A percentile compares a stretch with the other conserved stretches of the same genome.
These are phyloP conservation scores for Cyclopterus lumpus DNA, from an alignment of 2,797 vertebrate species.

Conservation along the genomic window DNA sequence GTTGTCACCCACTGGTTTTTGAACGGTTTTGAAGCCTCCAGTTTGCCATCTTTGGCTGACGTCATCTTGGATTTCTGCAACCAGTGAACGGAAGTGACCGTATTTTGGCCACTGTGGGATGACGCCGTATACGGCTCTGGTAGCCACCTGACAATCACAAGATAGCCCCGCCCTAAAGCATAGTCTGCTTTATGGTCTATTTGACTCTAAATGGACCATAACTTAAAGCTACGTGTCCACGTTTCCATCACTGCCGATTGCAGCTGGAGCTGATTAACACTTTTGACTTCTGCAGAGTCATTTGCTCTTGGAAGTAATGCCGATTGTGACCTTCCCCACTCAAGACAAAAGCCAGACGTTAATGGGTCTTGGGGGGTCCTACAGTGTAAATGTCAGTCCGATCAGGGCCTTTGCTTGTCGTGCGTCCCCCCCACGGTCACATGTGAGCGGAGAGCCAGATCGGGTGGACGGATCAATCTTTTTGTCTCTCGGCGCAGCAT, in stretches of 20 bases:
- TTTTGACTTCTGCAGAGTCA: neutral
- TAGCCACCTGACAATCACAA: neutral
- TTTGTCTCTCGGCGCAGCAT: too few relatives aligned
- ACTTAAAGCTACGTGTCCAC: too few relatives aligned
- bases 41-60: neutral
- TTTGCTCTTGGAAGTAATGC: neutral
- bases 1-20: neutral
- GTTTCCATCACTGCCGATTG: too few relatives aligned
- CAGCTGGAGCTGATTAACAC: neutral
- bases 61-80: neutral
- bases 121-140: too few relatives aligned
- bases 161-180: neutral
- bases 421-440: neutral
- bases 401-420: neutral
- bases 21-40: neutral
- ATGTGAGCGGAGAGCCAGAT: neutral
- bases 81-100: neutral
- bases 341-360: slow-evolving; percentile 3
- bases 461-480: too few relatives aligned
- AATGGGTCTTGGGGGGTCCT: neutral
- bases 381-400: neutral
- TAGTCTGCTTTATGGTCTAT: neutral
- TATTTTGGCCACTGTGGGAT: neutral
- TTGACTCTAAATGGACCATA: neutral
- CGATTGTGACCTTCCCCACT: neutral